Evolutionary conservation across 2,888 invertebrate genomes (phyloP).

Genomic region (Drosophila falleni): DNA sequence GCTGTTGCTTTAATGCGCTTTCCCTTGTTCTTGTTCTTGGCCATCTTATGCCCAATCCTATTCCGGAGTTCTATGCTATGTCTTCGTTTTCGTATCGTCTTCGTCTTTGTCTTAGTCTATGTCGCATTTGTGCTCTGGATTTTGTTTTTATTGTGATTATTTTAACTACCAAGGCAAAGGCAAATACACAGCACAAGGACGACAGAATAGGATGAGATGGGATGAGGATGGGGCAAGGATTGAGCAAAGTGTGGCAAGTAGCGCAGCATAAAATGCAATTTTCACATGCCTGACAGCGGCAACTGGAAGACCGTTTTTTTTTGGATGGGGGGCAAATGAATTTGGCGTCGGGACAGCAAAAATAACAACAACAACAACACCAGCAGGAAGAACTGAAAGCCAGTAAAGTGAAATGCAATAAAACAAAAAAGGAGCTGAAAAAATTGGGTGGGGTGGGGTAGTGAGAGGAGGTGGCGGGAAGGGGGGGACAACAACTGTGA

Average conservation of each 20-base stretch:
- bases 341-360: constrained; percentile 55
- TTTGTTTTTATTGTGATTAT: constrained; percentile 80
- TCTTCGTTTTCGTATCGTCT: constrained; percentile 8
- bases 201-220: too few species aligned
- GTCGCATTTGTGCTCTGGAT: constrained; percentile 61
- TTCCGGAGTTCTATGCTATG: constrained; percentile 5
- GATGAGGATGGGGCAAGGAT: background rate
- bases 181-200: constrained; percentile 55
- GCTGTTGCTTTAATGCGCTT: constrained; percentile 54
- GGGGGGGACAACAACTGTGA: constrained; percentile 37
- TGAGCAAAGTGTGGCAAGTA: constrained; percentile 30
- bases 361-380: constrained; percentile 13
- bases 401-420: constrained; percentile 78
- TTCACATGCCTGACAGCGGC: constrained; percentile 65
- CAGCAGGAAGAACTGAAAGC: constrained; percentile 51
- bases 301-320: constrained; percentile 20
- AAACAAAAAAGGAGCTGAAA: constrained; percentile 50
- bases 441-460: too few species aligned
- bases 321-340: constrained; percentile 52
- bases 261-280: constrained; percentile 72
- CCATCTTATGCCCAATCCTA: constrained; percentile 30
- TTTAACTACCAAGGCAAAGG: constrained; percentile 74
- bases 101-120: constrained; percentile 24
- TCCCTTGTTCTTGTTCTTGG: constrained; percentile 35
- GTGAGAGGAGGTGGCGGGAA: background rate